These are phyloP conservation scores for Drosophila pegasa DNA, from an alignment of 2,888 invertebrate genomes.

Conservation along the genomic window DNA sequence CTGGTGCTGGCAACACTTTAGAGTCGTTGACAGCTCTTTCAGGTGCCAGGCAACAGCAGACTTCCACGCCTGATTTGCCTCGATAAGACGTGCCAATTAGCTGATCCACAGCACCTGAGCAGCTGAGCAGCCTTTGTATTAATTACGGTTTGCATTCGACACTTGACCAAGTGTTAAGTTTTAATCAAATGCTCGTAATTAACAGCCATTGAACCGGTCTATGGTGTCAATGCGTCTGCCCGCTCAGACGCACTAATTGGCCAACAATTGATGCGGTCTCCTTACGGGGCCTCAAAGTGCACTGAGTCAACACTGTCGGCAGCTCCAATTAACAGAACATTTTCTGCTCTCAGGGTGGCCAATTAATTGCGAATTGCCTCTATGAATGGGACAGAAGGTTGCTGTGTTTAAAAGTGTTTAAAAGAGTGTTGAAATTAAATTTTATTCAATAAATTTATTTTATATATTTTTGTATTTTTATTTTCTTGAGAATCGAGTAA, in stretches of 20 bases:
- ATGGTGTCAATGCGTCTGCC: slow-evolving; percentile 27
- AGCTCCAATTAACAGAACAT: neutral
- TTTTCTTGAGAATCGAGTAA: no score
- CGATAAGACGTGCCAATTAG: slow-evolving; percentile 64
- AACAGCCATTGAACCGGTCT: slow-evolving; percentile 36
- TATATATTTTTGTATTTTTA: no score
- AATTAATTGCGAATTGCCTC: neutral
- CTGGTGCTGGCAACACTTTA: slow-evolving; percentile 25
- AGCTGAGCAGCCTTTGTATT: slow-evolving; percentile 37
- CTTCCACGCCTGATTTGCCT: slow-evolving; percentile 32
- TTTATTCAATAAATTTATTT: neutral
- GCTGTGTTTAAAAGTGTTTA: neutral
- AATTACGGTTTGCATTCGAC: slow-evolving; percentile 26
- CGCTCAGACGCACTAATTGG: slow-evolving; percentile 34
- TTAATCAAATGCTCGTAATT: slow-evolving; percentile 59
- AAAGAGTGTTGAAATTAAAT: neutral
- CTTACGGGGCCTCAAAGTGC: neutral
- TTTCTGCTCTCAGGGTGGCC: neutral
- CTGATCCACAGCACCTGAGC: slow-evolving; percentile 42
- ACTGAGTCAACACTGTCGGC: neutral
- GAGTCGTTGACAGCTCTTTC: slow-evolving; percentile 32
- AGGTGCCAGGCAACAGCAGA: slow-evolving; percentile 16
- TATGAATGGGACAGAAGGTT: neutral
- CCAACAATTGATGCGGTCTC: slow-evolving; percentile 27
- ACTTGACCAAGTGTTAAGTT: slow-evolving; percentile 38